Evolutionary conservation across 2,797 vertebrate species (phyloP), one percentile per base, ranked within the genome.

Genomic region (Prunella strophiata): DNA sequence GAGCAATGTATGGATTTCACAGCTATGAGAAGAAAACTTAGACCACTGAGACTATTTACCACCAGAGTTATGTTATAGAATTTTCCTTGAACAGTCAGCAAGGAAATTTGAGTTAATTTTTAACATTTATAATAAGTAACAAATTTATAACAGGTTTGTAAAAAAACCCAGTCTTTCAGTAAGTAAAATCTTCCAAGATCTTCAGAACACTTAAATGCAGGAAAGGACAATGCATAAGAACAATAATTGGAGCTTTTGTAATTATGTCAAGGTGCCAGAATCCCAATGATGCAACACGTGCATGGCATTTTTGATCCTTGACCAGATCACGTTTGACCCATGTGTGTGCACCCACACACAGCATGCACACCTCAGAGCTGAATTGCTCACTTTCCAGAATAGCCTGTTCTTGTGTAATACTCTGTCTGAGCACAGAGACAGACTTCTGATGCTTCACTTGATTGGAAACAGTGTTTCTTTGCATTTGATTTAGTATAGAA

Each of bases 381-480:
- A 57, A 51, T 78, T 52, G 20, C 47, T 83, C 2, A 5, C 45
- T 86, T 93, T 94, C 85, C 54, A 40, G 85, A 91, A 43, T n/a
- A 86, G 62, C 91, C 73, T 86, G 88, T 88, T 90, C 88, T 94
- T 93, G 80, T 42, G 58, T 57, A 90, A 91, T 47, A 29, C 13
- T 40, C 51, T 86, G 0, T 82, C 38, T 48, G 32, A 91, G 40
- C 43, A 34, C 3, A 13, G 40, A 43, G 38, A 55, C 4, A 19
- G 22, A 91, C 59, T 66, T 34, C 51, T 76, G 48, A 55, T 79
- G 36, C 30, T 48, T 87, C 40, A 7, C 36, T 86, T 78, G 40
- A 26, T 29, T 51, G 2, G 43, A 78, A 81, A 30, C 27, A 5
- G 17, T 48, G 17, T 36, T 85, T 63, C 4, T 25, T 67, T 71